Evolutionary conservation across 2,797 vertebrate genomes (phyloP).

Genomic region (Scolopax bukidnonensis): DNA sequence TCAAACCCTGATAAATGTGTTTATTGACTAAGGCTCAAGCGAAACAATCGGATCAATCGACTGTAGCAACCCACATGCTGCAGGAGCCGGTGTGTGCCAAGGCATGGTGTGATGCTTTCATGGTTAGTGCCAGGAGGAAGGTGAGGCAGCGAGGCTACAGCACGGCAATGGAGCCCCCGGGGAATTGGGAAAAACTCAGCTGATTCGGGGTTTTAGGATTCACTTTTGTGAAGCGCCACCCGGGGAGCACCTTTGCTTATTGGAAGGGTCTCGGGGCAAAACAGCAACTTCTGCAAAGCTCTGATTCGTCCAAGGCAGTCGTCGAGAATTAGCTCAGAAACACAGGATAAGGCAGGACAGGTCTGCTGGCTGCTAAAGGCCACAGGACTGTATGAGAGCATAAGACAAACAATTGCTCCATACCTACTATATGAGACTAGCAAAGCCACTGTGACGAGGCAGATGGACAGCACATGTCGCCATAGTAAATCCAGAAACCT

Average conservation of each 20-base stretch:
- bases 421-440: conserved; percentile 98
- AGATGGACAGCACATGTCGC: conserved; percentile 93
- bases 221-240: not conserved
- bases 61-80: not conserved
- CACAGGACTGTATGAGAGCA: not conserved
- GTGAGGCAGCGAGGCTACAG: not conserved
- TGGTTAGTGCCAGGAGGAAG: not conserved
- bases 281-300: not conserved
- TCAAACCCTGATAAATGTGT: not conserved
- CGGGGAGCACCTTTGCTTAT: not conserved
- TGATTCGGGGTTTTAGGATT: not conserved
- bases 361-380: conserved; percentile 10
- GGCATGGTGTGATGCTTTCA: not conserved
- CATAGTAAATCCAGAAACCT: conserved; percentile 97
- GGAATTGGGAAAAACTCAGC: not conserved
- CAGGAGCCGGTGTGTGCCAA: not conserved
- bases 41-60: not conserved
- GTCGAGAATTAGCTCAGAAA: not conserved
- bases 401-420: conserved; percentile 20
- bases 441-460: conserved; percentile 89
- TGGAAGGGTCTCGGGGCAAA: not conserved
- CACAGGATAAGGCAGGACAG: not conserved
- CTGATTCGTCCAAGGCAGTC: accelerated
- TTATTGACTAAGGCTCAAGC: not conserved
- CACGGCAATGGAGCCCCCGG: not conserved